Conservation (phyloP, 1,140 invertebrate genomes). For the Drosophila tsacasi region DNA sequence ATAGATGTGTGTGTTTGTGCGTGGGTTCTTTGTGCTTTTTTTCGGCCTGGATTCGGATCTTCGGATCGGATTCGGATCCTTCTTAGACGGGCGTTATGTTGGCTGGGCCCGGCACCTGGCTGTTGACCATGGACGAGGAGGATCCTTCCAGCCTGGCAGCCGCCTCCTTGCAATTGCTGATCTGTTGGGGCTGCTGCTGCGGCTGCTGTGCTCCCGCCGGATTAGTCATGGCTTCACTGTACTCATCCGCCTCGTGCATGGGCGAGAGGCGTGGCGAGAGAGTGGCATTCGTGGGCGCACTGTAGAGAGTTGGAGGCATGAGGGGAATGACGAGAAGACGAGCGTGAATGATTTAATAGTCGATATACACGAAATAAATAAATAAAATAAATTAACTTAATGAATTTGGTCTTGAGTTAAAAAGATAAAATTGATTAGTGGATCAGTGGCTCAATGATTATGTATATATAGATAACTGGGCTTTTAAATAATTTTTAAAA, state of each 20-base stretch:
- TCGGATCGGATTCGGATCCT: background rate
- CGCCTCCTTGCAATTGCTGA: constrained; percentile 67
- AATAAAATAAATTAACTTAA: background rate
- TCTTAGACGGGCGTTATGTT: constrained; percentile 70
- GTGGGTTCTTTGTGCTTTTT: constrained; percentile 28
- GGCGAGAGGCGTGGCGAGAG: constrained; percentile 78
- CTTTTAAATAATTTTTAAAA: background rate
- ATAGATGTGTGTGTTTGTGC: constrained; percentile 23
- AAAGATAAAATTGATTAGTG: background rate
- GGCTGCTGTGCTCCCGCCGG: constrained; percentile 5
- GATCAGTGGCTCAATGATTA: background rate
- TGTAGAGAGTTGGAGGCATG: constrained; percentile 37
- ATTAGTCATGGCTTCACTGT: constrained; percentile 48
- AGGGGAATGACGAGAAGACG: constrained; percentile 42
- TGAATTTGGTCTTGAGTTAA: background rate
- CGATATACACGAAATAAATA: constrained; percentile 1
- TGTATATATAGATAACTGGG: background rate
- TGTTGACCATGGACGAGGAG: constrained; percentile 6
- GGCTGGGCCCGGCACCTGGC: constrained; percentile 41
- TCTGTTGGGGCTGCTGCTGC: constrained; percentile 28
- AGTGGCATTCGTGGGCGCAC: constrained; percentile 64
- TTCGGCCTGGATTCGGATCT: background rate
- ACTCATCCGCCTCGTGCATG: constrained; percentile 81
- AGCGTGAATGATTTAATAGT: constrained; percentile 47
- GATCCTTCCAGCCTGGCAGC: constrained; percentile 61